A percentile compares a stretch with the other conserved stretches of the same genome.
Conservation (phyloP, 2,113 vertebrate species). For the Bombycilla garrulus region DNA sequence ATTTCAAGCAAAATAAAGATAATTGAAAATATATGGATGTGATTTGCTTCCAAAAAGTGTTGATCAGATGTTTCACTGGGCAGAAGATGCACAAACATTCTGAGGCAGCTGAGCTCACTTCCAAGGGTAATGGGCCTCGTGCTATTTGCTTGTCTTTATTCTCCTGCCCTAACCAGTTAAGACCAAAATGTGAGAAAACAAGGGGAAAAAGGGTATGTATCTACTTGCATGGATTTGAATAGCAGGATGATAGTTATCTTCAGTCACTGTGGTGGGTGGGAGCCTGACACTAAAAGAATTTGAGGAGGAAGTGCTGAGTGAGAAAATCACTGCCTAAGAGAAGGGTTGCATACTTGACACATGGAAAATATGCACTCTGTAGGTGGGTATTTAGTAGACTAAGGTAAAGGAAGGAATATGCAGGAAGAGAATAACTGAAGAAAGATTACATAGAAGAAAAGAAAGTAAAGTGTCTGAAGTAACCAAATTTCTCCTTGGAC, state of each 20-base stretch:
- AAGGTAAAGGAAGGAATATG: neutral
- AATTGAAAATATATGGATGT: neutral
- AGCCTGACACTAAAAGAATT: constrained; percentile 50
- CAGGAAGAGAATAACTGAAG: neutral
- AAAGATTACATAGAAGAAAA: neutral
- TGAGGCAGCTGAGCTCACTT: neutral
- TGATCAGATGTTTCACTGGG: neutral
- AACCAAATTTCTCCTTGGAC: neutral
- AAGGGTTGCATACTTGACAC: constrained; percentile 19
- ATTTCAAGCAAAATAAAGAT: neutral
- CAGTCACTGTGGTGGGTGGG: constrained; percentile 45
- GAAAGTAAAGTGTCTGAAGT: neutral
- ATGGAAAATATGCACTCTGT: constrained; percentile 50
- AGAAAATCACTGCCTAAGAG: constrained; percentile 47
- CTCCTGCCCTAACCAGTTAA: neutral
- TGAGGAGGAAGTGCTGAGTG: constrained; percentile 65
- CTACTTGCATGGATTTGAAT: constrained; percentile 56
- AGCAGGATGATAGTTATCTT: constrained; percentile 55
- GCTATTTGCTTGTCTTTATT: neutral
- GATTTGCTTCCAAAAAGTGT: neutral
- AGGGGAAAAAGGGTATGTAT: neutral
- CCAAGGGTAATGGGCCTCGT: neutral
- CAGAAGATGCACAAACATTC: neutral
- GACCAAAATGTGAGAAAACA: constrained; percentile 31
- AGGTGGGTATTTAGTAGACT: constrained; percentile 34